These are phyloP conservation scores for Litoditis marina DNA, from an alignment of 2,888 invertebrate genomes.

Conservation along the genomic window DNA sequence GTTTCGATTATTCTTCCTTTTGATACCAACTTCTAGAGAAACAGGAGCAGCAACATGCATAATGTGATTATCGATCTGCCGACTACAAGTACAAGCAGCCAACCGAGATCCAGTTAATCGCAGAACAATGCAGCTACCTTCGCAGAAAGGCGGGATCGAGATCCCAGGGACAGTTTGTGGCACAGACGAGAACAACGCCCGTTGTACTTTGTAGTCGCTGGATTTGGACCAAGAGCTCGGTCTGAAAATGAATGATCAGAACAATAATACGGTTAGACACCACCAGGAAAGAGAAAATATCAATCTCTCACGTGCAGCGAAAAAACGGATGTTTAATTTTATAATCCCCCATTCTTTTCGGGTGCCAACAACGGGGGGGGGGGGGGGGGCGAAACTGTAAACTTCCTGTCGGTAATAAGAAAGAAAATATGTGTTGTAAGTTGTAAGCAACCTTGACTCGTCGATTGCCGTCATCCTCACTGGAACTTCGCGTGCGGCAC, in stretches of 20 bases:
- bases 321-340: too few species aligned
- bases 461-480: constrained; percentile 67
- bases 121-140: constrained; percentile 13
- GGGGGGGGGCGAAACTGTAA: too few species aligned
- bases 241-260: too few species aligned
- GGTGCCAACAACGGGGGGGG: too few species aligned
- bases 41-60: too few species aligned
- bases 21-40: constrained; percentile 56
- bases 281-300: too few species aligned
- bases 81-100: too few species aligned
- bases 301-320: too few species aligned
- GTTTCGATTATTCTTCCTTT: not conserved
- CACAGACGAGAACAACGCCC: constrained; percentile 66
- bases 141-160: constrained; percentile 66
- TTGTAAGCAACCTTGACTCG: constrained; percentile 63
- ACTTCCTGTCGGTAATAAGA: not conserved
- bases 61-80: too few species aligned
- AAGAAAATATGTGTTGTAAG: not conserved
- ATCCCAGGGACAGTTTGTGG: constrained; percentile 71
- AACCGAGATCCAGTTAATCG: not conserved
- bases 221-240: constrained; percentile 68
- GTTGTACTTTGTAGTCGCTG: constrained; percentile 62
- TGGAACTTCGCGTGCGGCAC: constrained; percentile 65
- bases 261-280: too few species aligned
- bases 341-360: too few species aligned